These are phyloP conservation scores for Cylloceria caligata DNA, from an alignment of 2,888 invertebrate species.

Conservation along the genomic window DNA sequence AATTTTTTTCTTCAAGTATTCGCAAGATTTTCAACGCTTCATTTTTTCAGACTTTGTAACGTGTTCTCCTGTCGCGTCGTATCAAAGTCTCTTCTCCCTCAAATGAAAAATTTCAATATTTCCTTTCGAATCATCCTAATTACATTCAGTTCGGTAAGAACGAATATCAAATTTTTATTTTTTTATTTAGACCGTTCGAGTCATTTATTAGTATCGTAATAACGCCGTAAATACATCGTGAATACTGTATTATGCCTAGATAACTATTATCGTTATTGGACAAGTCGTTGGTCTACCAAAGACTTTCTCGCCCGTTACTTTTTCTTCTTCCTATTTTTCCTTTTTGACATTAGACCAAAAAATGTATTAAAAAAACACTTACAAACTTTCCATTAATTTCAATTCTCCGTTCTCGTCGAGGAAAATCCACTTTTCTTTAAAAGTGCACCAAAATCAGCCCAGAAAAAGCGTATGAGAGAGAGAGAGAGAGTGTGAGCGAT, in stretches of 20 bases:
- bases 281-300: conserved; percentile 52
- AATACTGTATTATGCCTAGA: conserved; percentile 68
- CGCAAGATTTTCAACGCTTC: background rate
- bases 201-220: conserved; percentile 70
- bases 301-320: conserved; percentile 59
- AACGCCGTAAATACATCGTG: conserved; percentile 70
- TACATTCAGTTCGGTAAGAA: conserved; percentile 7
- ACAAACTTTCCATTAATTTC: too few relatives aligned
- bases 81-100: conserved; percentile 14
- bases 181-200: conserved; percentile 61
- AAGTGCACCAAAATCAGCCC: background rate
- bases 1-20: background rate
- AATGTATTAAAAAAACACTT: too few relatives aligned
- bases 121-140: conserved; percentile 13
- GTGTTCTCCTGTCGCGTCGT: background rate
- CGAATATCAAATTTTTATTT: background rate
- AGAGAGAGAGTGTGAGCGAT: conserved; percentile 4
- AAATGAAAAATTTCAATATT: conserved; percentile 3
- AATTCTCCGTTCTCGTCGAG: too few relatives aligned
- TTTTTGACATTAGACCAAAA: background rate
- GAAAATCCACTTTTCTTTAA: too few relatives aligned
- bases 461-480: background rate
- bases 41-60: background rate
- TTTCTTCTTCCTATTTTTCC: conserved; percentile 34
- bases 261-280: conserved; percentile 68